Evolutionary conservation across 2,113 vertebrate species (phyloP), one percentile per base, ranked within the genome.

Genomic region (Anoplopoma fimbria): DNA sequence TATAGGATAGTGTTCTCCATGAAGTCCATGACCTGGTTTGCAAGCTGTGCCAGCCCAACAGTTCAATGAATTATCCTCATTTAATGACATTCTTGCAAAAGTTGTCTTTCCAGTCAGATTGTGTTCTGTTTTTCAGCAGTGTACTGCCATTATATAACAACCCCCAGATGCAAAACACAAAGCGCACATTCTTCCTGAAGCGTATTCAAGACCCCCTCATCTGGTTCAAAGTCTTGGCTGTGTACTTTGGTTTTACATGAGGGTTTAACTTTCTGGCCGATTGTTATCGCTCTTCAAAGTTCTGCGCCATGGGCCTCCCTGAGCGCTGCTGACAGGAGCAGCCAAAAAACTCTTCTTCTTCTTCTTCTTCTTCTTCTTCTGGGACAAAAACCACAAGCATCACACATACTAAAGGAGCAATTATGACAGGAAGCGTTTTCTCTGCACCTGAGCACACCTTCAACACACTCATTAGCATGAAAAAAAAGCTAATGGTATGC

Each of bases 271-370:
- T 89, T 87, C 70, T 57, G 57, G 82, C 4, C 2, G 83, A 87
- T 92, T 17, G 42, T 79, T 89, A 90, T 91, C 65, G 0, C 76
- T 53, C 83, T 69, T 90, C 82, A 87, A 86, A 73, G 82, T 75
- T 68, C 1, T 62, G 21, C 34, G 3, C 62, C 10, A 1, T 23
- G 69, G 34, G 87, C 57, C 86, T 82, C 65, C 76, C 73, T 70
- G 75, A 77, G 70, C n/a, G 68, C 51, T 17, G 61, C 83, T 78
- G 82, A 82, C 60, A 62, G 72, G 72, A 10, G 60, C 31, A 61
- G 63, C 64, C 68, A 68, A 69, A n/a, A 61, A 7, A 14, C 57
- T 58, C 1, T 53, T 68, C 55, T 27, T 75, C 64, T 42, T 75
- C 64, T 45, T 55, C 38, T 36, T 15, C 1, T 51, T 72, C 53